Percentiles rank a stretch among this genome's conserved stretches.
Conservation (phyloP, 2,888 invertebrate genomes). For the Sarcophaga carnaria region DNA sequence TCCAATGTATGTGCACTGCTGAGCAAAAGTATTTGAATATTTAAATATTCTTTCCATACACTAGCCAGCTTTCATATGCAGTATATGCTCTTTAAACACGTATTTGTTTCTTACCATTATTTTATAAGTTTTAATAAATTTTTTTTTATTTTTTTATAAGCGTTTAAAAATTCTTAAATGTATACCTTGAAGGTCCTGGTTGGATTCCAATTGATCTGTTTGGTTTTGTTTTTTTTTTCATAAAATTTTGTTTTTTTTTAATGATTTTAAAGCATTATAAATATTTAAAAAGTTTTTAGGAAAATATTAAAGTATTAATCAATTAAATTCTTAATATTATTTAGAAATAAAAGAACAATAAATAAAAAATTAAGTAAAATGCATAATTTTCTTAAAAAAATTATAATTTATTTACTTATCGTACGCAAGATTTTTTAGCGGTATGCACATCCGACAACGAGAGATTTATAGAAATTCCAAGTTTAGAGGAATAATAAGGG, state of each 20-base stretch:
- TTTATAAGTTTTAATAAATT: slow-evolving; percentile 8
- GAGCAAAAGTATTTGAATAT: too few species aligned
- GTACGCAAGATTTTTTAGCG: too few species aligned
- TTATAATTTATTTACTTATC: too few species aligned
- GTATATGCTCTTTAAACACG: not conserved
- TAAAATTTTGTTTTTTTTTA: slow-evolving; percentile 23
- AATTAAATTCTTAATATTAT: slow-evolving; percentile 34
- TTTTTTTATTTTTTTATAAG: not conserved
- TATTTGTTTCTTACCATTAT: slow-evolving; percentile 18
- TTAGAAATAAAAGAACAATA: not conserved
- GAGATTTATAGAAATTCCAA: too few species aligned
- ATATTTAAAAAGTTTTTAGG: slow-evolving; percentile 44
- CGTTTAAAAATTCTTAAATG: slow-evolving; percentile 12
- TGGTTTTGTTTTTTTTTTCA: slow-evolving; percentile 66
- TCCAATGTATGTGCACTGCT: too few species aligned
- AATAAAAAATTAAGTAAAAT: slow-evolving; percentile 18
- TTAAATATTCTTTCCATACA: too few species aligned
- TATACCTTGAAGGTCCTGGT: slow-evolving; percentile 83
- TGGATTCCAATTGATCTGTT: slow-evolving; percentile 82
- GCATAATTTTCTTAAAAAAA: slow-evolving; percentile 43
- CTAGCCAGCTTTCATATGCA: too few species aligned
- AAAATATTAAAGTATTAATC: slow-evolving; percentile 35
- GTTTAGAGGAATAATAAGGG: too few species aligned
- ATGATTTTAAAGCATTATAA: slow-evolving; percentile 55
- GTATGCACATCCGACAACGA: too few species aligned